Conservation (phyloP, 2,797 vertebrate species). For the Cynopterus sphinx region DNA sequence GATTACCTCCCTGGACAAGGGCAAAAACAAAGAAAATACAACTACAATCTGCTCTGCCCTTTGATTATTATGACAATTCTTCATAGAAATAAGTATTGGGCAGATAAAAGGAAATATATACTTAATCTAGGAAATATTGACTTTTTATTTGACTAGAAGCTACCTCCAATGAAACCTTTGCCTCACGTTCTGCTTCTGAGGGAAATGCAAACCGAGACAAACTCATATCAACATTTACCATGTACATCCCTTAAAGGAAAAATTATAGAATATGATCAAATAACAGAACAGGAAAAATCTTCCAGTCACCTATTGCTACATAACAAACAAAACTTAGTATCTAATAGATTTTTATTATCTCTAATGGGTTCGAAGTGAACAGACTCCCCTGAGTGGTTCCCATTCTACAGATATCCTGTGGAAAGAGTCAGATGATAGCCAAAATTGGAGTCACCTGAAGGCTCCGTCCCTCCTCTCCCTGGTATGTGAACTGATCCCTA, state of each 20-base stretch:
- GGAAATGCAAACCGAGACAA: not conserved
- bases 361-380: not conserved
- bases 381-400: not conserved
- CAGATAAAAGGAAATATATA: not conserved
- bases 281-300: not conserved
- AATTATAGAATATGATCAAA: not conserved
- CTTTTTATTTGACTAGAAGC: not conserved
- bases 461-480: not conserved
- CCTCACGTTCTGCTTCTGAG: not conserved
- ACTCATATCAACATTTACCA: not conserved
- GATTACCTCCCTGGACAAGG: not conserved
- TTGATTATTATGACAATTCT: not conserved
- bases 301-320: not conserved
- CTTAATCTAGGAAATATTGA: not conserved
- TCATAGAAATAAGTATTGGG: not conserved
- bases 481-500: not conserved
- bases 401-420: no score
- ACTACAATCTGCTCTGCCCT: not conserved
- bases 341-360: not conserved
- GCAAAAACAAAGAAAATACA: not conserved
- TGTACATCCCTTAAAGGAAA: not conserved
- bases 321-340: not conserved
- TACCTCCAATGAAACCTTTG: not conserved
- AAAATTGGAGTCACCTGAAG: not conserved
- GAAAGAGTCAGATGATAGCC: not conserved